Evolutionary conservation across 2,888 invertebrate genomes (phyloP).

Genomic region (Scaptomyza parva): DNA sequence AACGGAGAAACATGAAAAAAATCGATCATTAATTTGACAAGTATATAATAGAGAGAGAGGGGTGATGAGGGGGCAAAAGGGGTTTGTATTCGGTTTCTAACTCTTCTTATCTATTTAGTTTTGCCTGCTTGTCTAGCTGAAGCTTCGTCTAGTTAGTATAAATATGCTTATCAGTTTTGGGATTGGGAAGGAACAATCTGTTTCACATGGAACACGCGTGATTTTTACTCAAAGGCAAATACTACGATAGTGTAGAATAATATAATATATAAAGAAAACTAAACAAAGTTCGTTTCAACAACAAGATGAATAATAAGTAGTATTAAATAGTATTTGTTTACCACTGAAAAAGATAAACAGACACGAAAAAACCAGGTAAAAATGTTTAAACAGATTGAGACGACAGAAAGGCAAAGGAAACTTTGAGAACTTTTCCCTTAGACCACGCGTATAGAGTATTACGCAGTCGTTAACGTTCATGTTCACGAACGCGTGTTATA

Average conservation of each 20-base stretch:
- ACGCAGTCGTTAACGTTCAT: neutral
- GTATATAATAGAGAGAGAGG: neutral
- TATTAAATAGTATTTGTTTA: constrained; percentile 61
- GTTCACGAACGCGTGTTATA: too few species aligned
- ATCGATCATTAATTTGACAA: constrained; percentile 39
- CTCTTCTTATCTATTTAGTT: constrained; percentile 28
- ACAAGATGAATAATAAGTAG: constrained; percentile 12
- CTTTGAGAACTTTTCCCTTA: too few species aligned
- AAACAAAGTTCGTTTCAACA: neutral
- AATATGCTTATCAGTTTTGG: constrained; percentile 26
- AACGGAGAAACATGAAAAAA: constrained; percentile 13
- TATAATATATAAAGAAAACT: neutral
- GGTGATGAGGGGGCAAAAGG: too few species aligned
- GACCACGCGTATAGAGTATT: neutral
- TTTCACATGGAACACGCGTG: constrained; percentile 55
- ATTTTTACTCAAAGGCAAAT: constrained; percentile 34
- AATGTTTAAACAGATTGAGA: constrained; percentile 8
- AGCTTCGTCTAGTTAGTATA: neutral
- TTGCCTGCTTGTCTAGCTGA: constrained; percentile 42
- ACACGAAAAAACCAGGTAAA: constrained; percentile 21
- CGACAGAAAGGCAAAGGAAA: constrained; percentile 15
- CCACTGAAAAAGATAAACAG: constrained; percentile 25
- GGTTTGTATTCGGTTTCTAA: neutral
- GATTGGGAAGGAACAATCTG: neutral
- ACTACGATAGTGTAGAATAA: neutral